These are phyloP conservation scores for Lutraria lutraria DNA, from an alignment of 2,888 invertebrate genomes.

Conservation along the genomic window DNA sequence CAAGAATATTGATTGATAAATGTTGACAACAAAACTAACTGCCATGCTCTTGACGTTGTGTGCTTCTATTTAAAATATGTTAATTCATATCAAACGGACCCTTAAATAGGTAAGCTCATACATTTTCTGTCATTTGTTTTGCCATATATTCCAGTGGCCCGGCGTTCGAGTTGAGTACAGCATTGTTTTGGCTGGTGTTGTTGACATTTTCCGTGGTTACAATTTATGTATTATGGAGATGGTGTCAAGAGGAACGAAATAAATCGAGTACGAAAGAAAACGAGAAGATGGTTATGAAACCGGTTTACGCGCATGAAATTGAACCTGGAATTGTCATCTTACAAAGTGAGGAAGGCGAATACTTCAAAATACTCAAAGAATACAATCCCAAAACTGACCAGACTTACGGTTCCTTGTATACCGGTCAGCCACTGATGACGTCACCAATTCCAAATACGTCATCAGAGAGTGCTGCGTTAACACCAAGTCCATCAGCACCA, in stretches of 20 bases:
- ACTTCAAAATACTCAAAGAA: constrained; percentile 71
- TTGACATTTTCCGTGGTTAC: constrained; percentile 20
- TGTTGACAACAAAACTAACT: neutral
- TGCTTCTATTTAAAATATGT: too few relatives aligned
- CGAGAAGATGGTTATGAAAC: constrained; percentile 38
- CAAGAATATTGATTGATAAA: neutral
- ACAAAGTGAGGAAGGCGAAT: constrained; percentile 71
- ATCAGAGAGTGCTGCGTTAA: neutral
- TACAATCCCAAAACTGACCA: constrained; percentile 26
- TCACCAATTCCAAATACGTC: neutral
- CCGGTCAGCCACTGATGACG: neutral
- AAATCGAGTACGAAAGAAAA: constrained; percentile 29
- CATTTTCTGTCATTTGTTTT: neutral
- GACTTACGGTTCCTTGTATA: neutral
- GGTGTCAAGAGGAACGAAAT: constrained; percentile 38
- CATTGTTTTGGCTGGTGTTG: constrained; percentile 15
- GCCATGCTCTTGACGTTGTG: too few relatives aligned
- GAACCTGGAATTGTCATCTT: constrained; percentile 71
- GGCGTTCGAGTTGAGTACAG: constrained; percentile 17
- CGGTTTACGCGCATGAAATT: constrained; percentile 71
- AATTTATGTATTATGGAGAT: constrained; percentile 43
- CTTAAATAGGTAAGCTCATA: too few relatives aligned
- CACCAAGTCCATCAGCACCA: neutral
- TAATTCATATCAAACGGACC: too few relatives aligned
- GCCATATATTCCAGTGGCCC: constrained; percentile 22